Conservation (phyloP, 2,113 vertebrate genomes). For the Leptobrachium leishanense region DNA sequence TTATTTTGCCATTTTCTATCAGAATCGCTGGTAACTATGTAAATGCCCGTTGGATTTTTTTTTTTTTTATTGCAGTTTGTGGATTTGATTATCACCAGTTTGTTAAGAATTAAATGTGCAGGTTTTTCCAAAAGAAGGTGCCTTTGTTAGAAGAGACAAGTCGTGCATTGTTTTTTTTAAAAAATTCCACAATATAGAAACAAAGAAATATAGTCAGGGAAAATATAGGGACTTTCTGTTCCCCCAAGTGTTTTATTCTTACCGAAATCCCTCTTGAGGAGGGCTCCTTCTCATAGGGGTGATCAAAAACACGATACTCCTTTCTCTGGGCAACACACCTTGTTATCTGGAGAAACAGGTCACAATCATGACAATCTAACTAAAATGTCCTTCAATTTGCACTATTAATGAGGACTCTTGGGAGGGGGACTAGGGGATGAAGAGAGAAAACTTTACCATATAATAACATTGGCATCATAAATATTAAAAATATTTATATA, state of each 20-base stretch:
- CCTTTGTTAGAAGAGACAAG: conserved; percentile 43
- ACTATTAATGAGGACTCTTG: background rate
- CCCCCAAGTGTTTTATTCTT: conserved; percentile 61
- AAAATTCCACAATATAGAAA: conserved; percentile 16
- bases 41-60: background rate
- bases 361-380: conserved; percentile 48
- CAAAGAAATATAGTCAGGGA: conserved; percentile 4
- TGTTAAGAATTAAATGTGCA: conserved; percentile 21
- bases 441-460: background rate
- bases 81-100: conserved; percentile 15
- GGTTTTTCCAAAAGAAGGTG: conserved; percentile 9
- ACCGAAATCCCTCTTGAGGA: conserved; percentile 76
- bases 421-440: background rate
- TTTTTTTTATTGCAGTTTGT: background rate
- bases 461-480: no score
- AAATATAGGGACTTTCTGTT: conserved; percentile 13
- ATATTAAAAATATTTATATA: no score
- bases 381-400: conserved; percentile 3
- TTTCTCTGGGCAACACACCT: conserved; percentile 80
- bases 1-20: no score
- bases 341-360: conserved; percentile 76
- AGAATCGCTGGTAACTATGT: conserved; percentile 6
- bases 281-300: conserved; percentile 71
- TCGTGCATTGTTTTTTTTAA: conserved; percentile 41
- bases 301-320: conserved; percentile 80